A percentile compares a stretch with the other conserved stretches of the same genome.
Conservation (phyloP, 64 coral and sea anemone species). For the Stylophora pistillata region DNA sequence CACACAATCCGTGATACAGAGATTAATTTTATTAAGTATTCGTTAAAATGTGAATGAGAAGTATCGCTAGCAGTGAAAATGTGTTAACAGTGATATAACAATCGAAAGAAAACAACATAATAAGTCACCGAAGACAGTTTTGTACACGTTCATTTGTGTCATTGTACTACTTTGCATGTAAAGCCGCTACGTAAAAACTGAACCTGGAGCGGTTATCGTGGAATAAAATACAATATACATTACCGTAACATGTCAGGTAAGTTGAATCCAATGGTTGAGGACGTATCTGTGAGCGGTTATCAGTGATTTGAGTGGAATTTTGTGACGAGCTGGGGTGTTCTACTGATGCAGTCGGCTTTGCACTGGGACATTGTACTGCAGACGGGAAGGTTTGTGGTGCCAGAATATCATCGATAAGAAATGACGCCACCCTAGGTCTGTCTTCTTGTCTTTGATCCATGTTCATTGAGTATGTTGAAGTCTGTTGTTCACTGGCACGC, state of each 20-base stretch:
- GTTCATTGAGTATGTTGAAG: background rate
- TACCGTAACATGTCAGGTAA: slow-evolving; percentile 31
- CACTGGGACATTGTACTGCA: background rate
- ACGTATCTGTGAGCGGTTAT: background rate
- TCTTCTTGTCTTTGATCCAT: slow-evolving; percentile 20
- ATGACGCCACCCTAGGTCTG: slow-evolving; percentile 22
- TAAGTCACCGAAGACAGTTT: too few relatives aligned
- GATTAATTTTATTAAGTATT: slow-evolving; percentile 8
- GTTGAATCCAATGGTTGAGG: background rate
- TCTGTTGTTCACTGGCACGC: background rate
- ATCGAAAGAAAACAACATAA: too few relatives aligned
- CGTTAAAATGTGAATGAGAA: too few relatives aligned
- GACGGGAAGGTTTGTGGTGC: background rate
- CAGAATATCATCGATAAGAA: slow-evolving; percentile 37
- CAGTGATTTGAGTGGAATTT: background rate
- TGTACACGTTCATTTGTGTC: too few relatives aligned
- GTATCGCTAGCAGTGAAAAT: too few relatives aligned
- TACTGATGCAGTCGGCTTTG: too few relatives aligned
- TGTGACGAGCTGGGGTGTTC: background rate
- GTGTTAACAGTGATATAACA: too few relatives aligned
- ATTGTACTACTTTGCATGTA: too few relatives aligned
- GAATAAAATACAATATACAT: background rate
- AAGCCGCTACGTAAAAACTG: too few relatives aligned
- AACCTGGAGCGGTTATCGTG: too few relatives aligned
- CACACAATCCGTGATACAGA: background rate